Evolutionary conservation across 1,140 invertebrate species (phyloP).

Genomic region (Caenorhabditis briggsae): DNA sequence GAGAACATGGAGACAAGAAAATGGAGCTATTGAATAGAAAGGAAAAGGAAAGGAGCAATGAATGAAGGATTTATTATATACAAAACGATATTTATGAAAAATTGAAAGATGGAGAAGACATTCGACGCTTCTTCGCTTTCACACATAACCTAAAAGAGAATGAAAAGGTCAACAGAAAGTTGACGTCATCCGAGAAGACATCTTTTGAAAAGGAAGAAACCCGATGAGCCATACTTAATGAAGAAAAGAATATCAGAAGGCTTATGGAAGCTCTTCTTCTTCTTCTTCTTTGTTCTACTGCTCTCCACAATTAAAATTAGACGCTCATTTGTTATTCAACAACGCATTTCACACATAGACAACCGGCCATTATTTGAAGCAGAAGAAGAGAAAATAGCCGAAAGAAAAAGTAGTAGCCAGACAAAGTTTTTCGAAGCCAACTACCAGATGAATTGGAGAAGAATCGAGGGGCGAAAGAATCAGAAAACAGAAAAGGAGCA

Average conservation of each 20-base stretch:
- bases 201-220: not conserved
- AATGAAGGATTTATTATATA: not conserved
- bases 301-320: slow-evolving; percentile 14
- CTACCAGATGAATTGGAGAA: not conserved
- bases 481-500: not conserved
- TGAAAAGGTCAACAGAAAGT: not conserved
- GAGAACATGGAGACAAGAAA: not conserved
- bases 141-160: not conserved
- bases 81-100: not conserved
- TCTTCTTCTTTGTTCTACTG: not conserved
- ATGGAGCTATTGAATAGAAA: not conserved
- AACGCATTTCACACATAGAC: not conserved
- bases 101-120: not conserved
- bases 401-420: not conserved
- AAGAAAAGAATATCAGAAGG: not conserved
- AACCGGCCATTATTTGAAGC: slow-evolving; percentile 38
- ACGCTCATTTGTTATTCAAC: not conserved
- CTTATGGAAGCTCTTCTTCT: not conserved
- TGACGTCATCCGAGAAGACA: not conserved
- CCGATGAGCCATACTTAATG: not conserved
- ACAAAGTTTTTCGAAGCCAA: not conserved
- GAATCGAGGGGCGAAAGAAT: not conserved
- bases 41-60: slow-evolving; percentile 19
- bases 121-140: not conserved
- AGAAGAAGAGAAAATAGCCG: not conserved